Evolutionary conservation across 2,797 vertebrate species (phyloP).

Genomic region (Liparis tanakae): DNA sequence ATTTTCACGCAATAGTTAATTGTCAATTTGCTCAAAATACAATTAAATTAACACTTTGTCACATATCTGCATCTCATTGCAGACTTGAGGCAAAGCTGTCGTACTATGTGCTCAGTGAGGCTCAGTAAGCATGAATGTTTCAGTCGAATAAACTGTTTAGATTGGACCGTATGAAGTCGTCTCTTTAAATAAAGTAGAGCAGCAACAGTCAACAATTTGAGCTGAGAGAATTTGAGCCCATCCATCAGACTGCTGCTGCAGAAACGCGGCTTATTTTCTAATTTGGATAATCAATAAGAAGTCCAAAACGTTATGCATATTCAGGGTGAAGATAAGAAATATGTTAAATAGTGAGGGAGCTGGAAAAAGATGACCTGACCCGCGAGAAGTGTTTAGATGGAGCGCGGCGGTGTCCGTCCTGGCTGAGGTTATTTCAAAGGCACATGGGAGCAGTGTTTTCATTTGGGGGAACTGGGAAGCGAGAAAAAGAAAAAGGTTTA

Average conservation of each 20-base stretch:
- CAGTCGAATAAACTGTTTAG: conserved; percentile 52
- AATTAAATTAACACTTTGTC: not conserved
- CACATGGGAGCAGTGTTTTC: conserved; percentile 48
- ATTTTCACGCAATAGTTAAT: not conserved
- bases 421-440: conserved; percentile 32
- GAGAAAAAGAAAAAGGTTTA: no score
- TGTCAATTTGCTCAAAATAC: not conserved
- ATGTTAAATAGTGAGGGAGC: not conserved
- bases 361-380: conserved; percentile 58
- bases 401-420: conserved; percentile 5
- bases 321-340: conserved; percentile 4
- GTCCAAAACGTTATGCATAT: not conserved
- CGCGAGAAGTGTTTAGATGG: conserved; percentile 43
- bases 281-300: conserved; percentile 50
- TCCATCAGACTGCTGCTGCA: conserved; percentile 27
- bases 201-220: conserved; percentile 38
- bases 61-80: not conserved
- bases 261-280: conserved; percentile 43
- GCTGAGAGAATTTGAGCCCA: conserved; percentile 10
- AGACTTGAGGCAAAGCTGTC: conserved; percentile 7
- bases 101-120: not conserved
- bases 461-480: conserved; percentile 9
- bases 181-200: conserved; percentile 58
- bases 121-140: conserved; percentile 21
- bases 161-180: conserved; percentile 28